These are phyloP conservation scores for Scaptomyza polygonia DNA, from an alignment of 2,888 invertebrate species.

Conservation along the genomic window DNA sequence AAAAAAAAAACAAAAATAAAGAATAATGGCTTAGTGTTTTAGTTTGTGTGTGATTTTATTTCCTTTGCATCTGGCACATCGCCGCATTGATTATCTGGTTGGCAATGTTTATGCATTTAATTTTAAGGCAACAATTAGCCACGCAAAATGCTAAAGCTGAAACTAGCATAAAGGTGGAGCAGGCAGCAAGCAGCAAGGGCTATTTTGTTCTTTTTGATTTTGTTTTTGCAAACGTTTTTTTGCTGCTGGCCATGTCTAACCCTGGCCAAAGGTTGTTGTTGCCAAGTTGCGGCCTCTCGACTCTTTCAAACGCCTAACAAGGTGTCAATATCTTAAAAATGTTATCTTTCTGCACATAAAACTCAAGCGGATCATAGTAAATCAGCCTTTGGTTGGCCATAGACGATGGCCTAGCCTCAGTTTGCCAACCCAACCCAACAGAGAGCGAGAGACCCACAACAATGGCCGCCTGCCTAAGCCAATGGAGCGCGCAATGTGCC, in stretches of 20 bases:
- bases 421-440: slow-evolving; percentile 14
- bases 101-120: slow-evolving; percentile 72
- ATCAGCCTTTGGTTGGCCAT: slow-evolving; percentile 78
- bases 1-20: too few relatives aligned
- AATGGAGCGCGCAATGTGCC: slow-evolving; percentile 72
- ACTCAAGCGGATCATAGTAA: slow-evolving; percentile 82
- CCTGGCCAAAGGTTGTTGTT: slow-evolving; percentile 29
- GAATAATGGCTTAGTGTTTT: slow-evolving; percentile 1
- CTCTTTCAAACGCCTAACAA: slow-evolving; percentile 80
- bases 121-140: slow-evolving; percentile 75
- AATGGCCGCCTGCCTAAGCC: slow-evolving; percentile 70
- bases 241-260: slow-evolving; percentile 43
- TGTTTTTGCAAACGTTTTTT: slow-evolving; percentile 21
- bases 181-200: slow-evolving; percentile 14
- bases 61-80: slow-evolving; percentile 39
- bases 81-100: slow-evolving; percentile 55
- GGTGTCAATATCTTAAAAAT: slow-evolving; percentile 83
- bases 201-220: background rate
- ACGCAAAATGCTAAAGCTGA: slow-evolving; percentile 59
- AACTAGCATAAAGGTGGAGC: slow-evolving; percentile 7
- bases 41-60: slow-evolving; percentile 9
- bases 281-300: slow-evolving; percentile 31
- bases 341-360: slow-evolving; percentile 81
- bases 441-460: slow-evolving; percentile 51
- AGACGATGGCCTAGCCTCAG: slow-evolving; percentile 42